Evolutionary conservation across 2,797 vertebrate species (phyloP).

Genomic region (Pagetopsis macropterus): DNA sequence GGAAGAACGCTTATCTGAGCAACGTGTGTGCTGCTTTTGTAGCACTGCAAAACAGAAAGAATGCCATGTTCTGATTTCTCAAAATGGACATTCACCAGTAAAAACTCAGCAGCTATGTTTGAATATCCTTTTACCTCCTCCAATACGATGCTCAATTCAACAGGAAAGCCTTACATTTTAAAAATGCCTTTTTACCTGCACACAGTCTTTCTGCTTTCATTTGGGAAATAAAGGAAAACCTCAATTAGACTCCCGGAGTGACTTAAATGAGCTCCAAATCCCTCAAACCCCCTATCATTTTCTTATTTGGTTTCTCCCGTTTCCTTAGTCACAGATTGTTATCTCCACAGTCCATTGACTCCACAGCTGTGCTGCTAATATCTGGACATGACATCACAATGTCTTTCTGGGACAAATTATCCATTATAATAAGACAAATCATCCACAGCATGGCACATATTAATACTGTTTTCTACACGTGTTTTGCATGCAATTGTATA

Average conservation of each 20-base stretch:
- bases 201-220: background rate
- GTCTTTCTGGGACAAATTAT: background rate
- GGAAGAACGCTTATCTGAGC: background rate
- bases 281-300: background rate
- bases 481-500: background rate
- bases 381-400: background rate
- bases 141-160: background rate
- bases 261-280: background rate
- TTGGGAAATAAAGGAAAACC: background rate
- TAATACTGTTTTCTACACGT: background rate
- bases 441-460: background rate
- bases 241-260: background rate
- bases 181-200: background rate
- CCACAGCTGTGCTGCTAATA: conserved; percentile 5
- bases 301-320: background rate
- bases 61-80: background rate
- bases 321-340: background rate
- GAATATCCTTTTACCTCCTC: background rate
- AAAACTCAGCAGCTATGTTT: background rate
- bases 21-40: background rate
- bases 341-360: background rate
- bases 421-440: conserved; percentile 1
- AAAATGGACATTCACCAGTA: background rate
- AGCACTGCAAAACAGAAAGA: background rate
- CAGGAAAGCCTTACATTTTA: background rate